Base-by-base conservation (phyloP, 2,888 invertebrate genomes). In the Calameuta idolon region DNA sequence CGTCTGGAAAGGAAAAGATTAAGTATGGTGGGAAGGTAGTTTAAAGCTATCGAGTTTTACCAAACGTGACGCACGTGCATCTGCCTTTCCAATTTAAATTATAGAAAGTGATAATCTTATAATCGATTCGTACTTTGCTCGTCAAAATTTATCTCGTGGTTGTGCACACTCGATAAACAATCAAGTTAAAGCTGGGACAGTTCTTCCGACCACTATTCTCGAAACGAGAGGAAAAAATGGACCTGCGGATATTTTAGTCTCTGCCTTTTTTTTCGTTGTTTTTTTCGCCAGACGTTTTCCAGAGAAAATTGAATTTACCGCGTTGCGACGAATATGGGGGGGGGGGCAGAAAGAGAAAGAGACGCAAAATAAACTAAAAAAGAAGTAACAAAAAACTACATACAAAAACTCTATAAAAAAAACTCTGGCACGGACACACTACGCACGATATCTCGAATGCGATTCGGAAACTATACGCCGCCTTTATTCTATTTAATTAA, bases 401-500 rank as follows among this genome's bases (percentile, higher is more conserved):
- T 55, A 55, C 23, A 55, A 55, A 55, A 55, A 55, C 55, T 55
- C 9, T 9, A 37, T 4, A 35, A 12, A 55, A 55, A 55, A 55
- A 55, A 9, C 55, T 23, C 9, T 55, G 55, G 23, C 23, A 23
- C 55, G 55, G 55, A 55, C 55, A 55, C 55, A 55, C 55, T 55
- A 55, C 23, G 55, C 55, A 23, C 55, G 55, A 55, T 55, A 55
- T 55, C 55, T 55, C 55, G 55, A 55, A 55, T 55, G 55, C 55
- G 55, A 55, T 55, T 23, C 55, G 55, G 23, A 55, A 55, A 55
- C 55, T 55, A 55, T 55, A 55, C 73, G 33, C 75, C 34, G n/a
- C 74, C 69, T 81, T 83, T 80, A 80, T 82, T 80, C 69, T 79
- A 80, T 83, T 83, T 81, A 83, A 83, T 83, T 81, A 83, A 83